phyloP scores from a whole-genome alignment of 2,797 vertebrate genomes.

The Catostomus latipinnis region DNA sequence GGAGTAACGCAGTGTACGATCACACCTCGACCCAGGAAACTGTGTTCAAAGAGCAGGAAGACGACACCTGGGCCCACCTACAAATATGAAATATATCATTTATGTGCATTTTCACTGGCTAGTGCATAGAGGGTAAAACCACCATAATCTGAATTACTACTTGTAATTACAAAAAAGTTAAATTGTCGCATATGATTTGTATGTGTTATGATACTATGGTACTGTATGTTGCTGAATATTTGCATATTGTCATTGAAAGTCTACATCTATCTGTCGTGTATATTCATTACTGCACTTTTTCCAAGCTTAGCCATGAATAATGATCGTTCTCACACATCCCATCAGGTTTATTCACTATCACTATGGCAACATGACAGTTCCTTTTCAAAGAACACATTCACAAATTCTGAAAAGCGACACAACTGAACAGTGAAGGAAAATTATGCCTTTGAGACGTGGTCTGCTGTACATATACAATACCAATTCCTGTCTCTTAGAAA shows the following conservation, averaged over 20 bases:
- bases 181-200: background rate
- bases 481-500: background rate
- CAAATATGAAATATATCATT: conserved; percentile 19
- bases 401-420: conserved; percentile 25
- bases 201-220: too few species aligned
- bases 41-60: conserved; percentile 77
- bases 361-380: conserved; percentile 50
- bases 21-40: conserved; percentile 80
- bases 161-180: background rate
- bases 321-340: conserved; percentile 53
- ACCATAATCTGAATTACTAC: background rate
- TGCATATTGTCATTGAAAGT: too few species aligned
- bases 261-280: background rate
- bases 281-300: background rate
- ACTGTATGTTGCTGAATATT: too few species aligned
- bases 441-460: conserved; percentile 18
- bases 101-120: background rate
- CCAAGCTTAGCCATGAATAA: conserved; percentile 43
- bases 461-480: conserved; percentile 13
- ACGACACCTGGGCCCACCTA: conserved; percentile 87
- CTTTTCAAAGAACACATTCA: conserved; percentile 43
- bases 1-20: conserved; percentile 85
- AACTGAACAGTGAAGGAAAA: conserved; percentile 41
- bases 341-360: conserved; percentile 40
- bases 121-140: background rate